phyloP scores from a whole-genome alignment of 2,113 vertebrate species.

The Paradoxurus hermaphroditus region DNA sequence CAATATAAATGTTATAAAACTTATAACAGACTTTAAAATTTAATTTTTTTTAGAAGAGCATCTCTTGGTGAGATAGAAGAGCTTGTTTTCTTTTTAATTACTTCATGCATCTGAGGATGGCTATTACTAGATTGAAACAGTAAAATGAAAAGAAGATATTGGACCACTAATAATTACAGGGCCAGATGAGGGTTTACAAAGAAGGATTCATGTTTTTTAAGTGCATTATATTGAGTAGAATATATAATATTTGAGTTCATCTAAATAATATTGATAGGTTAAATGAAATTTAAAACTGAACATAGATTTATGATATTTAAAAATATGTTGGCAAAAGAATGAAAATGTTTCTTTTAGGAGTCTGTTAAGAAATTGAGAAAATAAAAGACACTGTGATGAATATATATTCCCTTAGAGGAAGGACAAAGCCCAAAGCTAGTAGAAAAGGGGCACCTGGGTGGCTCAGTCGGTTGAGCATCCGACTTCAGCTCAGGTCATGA shows the following conservation, averaged over 20 bases:
- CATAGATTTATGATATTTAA: not conserved
- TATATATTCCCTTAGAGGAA: not conserved
- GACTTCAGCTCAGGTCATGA: too few species aligned
- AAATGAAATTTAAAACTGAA: not conserved
- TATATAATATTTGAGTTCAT: not conserved
- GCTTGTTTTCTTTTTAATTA: not conserved
- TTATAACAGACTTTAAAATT: not conserved
- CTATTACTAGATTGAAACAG: not conserved
- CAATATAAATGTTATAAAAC: not conserved
- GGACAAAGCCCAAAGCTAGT: not conserved
- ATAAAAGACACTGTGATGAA: not conserved
- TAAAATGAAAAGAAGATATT: constrained; percentile 28
- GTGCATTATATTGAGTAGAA: not conserved
- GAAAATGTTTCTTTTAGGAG: not conserved
- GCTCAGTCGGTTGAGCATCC: too few species aligned
- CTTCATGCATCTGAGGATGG: not conserved
- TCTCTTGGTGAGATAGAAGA: not conserved
- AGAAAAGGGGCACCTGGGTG: too few species aligned
- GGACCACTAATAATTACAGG: not conserved
- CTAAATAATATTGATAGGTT: not conserved
- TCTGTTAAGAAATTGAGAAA: not conserved
- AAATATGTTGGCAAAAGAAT: not conserved
- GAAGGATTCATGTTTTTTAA: not conserved
- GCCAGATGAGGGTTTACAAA: not conserved
- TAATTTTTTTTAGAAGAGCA: not conserved